These are phyloP conservation scores for Entomobrya multifasciata DNA, from an alignment of 2,888 invertebrate genomes.

Conservation along the genomic window DNA sequence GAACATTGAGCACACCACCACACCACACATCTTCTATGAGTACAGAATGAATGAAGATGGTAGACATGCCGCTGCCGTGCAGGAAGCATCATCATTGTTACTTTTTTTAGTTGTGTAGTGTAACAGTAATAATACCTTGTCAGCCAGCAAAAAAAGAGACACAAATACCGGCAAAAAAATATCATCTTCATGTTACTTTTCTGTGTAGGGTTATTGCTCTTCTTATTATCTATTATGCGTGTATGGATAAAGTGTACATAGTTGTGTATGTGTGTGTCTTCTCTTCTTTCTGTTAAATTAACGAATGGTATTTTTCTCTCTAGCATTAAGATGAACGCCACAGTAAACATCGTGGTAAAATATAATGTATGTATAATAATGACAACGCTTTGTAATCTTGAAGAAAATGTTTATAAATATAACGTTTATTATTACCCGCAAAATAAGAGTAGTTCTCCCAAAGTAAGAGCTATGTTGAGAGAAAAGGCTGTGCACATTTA, in stretches of 20 bases:
- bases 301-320: neutral
- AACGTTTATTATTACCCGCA: slow-evolving; percentile 10
- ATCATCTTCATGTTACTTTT: neutral
- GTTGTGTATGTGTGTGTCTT: neutral
- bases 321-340: neutral
- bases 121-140: neutral
- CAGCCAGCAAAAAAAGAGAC: neutral
- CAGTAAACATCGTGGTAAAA: neutral
- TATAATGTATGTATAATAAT: slow-evolving; percentile 33
- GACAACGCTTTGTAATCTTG: neutral
- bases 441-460: no score
- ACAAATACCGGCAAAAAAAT: slow-evolving; percentile 10
- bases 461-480: neutral
- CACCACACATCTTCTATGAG: neutral
- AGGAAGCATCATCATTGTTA: slow-evolving; percentile 30
- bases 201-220: neutral
- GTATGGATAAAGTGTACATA: neutral
- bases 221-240: neutral
- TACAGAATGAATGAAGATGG: neutral
- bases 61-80: neutral
- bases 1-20: slow-evolving; percentile 9
- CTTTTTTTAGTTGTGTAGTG: neutral
- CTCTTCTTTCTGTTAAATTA: no score
- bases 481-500: neutral
- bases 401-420: neutral